These are phyloP conservation scores for Hydrophis major DNA, from an alignment of 2,797 vertebrate species.

Conservation along the genomic window DNA sequence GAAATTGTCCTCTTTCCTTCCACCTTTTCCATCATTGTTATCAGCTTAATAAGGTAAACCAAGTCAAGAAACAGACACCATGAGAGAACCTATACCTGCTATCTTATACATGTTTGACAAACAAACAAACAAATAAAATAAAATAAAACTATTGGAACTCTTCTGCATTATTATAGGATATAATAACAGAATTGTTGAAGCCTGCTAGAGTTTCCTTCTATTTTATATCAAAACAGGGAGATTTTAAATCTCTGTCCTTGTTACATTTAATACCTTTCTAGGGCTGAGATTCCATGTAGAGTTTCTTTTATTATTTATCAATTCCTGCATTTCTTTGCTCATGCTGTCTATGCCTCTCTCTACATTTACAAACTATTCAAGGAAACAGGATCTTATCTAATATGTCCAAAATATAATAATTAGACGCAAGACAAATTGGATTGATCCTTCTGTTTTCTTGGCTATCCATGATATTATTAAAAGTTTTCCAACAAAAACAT, in stretches of 20 bases:
- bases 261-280: background rate
- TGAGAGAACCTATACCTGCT: background rate
- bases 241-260: background rate
- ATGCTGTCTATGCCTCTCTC: background rate
- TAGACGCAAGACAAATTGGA: background rate
- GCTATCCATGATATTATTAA: background rate
- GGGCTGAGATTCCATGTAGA: background rate
- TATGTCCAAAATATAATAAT: background rate
- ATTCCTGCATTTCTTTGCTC: background rate
- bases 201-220: background rate
- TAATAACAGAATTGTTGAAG: background rate
- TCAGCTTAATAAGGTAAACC: background rate
- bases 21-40: background rate
- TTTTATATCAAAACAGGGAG: background rate
- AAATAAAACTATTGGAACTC: background rate
- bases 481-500: background rate
- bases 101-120: no score
- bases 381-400: background rate
- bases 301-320: background rate
- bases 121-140: no score
- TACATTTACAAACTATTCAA: background rate
- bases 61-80: background rate
- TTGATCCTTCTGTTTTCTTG: background rate
- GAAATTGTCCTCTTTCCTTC: background rate
- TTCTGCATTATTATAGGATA: background rate